These are phyloP conservation scores for Agrypnia vestita DNA, from an alignment of 1,140 invertebrate genomes.

Conservation along the genomic window DNA sequence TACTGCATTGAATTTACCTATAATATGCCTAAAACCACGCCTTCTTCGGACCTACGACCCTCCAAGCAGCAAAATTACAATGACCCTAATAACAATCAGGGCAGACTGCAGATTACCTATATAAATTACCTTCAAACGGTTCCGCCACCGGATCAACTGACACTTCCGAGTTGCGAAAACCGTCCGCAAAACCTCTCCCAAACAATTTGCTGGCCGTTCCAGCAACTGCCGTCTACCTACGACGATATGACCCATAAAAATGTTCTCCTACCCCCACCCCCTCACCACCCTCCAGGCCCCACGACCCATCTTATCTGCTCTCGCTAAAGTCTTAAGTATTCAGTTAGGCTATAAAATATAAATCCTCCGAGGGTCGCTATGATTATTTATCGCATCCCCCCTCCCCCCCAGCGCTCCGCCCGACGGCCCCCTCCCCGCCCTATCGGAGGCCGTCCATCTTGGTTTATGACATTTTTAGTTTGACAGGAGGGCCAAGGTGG, in stretches of 20 bases:
- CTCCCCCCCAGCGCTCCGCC: background rate
- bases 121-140: no score
- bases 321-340: slow-evolving; percentile 36
- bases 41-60: no score
- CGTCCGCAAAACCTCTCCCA: no score
- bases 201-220: no score
- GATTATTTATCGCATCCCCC: slow-evolving; percentile 31
- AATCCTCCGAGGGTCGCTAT: slow-evolving; percentile 35
- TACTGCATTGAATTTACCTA: no score
- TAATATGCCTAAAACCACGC: no score
- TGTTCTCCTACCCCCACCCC: background rate
- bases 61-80: no score
- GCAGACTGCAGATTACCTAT: no score
- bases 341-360: slow-evolving; percentile 46
- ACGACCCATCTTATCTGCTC: background rate
- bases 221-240: no score
- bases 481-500: background rate
- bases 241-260: slow-evolving; percentile 11
- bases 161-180: no score
- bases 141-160: no score
- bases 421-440: background rate
- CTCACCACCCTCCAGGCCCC: background rate
- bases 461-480: slow-evolving; percentile 32
- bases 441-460: background rate
- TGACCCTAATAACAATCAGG: no score